Evolutionary conservation across 2,113 vertebrate genomes (phyloP), one percentile per base, ranked within the genome.

Genomic region (Tachycineta bicolor): DNA sequence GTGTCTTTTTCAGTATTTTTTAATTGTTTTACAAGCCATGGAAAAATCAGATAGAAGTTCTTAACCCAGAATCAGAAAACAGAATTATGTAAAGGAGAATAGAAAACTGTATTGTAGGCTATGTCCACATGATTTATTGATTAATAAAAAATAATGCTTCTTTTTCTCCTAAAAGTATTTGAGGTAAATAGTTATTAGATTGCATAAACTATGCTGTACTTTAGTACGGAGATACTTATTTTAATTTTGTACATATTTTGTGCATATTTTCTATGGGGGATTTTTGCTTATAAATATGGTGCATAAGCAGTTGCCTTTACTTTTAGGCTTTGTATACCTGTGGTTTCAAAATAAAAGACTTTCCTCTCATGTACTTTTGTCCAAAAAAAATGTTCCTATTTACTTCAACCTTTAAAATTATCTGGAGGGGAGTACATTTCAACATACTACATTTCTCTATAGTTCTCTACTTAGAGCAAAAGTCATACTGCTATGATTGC

Each of bases 1-100:
- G 62, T 87, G 53, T 68, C 84, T 95, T 91, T 85, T 86, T 59
- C 58, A 24, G 20, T 91, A 85, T 98, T 97, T 82, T 87, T 89
- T 39, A 96, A 81, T 94, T 93, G 59, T 37, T 91, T 96, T 95
- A 59, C 83, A 87, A 82, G 71, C 81, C 91, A 23, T 24, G 92
- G 81, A 83, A 87, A 93, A 93, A 77, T 93, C 39, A 58, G 41
- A 47, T 94, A 50, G 17, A 91, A 74, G 52, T 78, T 87, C 63
- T 96, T 96, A 91, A 78, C 10, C 41, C 94, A 92, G 86, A 83
- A 31, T 79, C 52, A 80, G 26, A 79, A 93, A 94, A 28, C 19
- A 93, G 28, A 53, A 29, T 73, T 63, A 59, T 63, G 52, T 43
- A 55, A 70, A 69, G 19, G 33, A 85, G 19, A 80, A 63, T 37